A percentile compares a stretch with the other conserved stretches of the same genome.
These are phyloP conservation scores for Strongylocentrotus purpuratus DNA, from an alignment of 35 echinoderm and acorn worm genomes.

Conservation along the genomic window DNA sequence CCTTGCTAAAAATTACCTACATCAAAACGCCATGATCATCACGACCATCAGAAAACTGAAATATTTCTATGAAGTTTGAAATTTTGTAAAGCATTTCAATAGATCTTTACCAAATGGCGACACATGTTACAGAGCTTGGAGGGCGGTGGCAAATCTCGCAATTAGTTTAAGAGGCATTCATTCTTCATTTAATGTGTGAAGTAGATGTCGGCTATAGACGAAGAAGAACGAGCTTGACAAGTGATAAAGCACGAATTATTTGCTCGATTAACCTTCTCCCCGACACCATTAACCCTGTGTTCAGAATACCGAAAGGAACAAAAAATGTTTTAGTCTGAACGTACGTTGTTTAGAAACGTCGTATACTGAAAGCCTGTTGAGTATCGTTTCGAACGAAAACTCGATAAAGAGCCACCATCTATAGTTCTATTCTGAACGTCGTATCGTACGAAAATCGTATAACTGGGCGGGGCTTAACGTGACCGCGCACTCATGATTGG, in stretches of 20 bases:
- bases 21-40: too few species aligned
- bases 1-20: too few species aligned
- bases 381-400: too few species aligned
- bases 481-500: too few species aligned
- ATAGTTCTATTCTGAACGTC: too few species aligned
- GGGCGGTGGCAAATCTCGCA: neutral
- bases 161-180: neutral
- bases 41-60: neutral
- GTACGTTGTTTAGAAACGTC: too few species aligned
- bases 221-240: neutral
- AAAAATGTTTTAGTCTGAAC: too few species aligned
- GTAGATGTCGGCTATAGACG: neutral
- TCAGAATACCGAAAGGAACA: too few species aligned
- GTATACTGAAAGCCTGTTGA: too few species aligned
- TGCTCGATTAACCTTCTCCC: neutral
- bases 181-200: neutral
- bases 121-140: neutral
- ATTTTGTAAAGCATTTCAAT: neutral
- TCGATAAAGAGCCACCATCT: too few species aligned
- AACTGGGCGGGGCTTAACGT: too few species aligned
- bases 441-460: too few species aligned
- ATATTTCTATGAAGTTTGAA: neutral
- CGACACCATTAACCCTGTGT: neutral
- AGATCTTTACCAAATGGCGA: neutral
- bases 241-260: neutral